These are phyloP conservation scores for Ethmia dodecea DNA, from an alignment of 2,888 invertebrate species.

Conservation along the genomic window DNA sequence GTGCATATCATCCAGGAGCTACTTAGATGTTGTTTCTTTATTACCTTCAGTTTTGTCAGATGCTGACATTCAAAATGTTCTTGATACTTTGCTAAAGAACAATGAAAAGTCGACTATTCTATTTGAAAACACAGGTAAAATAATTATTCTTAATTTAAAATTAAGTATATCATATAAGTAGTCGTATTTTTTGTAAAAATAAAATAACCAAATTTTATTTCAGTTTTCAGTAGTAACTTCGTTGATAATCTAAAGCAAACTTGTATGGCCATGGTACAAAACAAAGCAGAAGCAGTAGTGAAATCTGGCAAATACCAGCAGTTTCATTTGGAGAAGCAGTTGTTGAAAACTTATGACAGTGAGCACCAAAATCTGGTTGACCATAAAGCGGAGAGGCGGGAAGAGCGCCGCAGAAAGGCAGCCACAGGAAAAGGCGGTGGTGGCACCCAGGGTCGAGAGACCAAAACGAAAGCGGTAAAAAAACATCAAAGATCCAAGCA, in stretches of 20 bases:
- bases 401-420: conserved; percentile 93
- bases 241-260: conserved; percentile 82
- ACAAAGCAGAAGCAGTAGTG: conserved; percentile 82
- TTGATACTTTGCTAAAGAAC: conserved; percentile 80
- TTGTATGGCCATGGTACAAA: conserved; percentile 81
- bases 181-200: neutral
- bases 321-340: conserved; percentile 81
- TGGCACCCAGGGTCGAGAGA: conserved; percentile 95
- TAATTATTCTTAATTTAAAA: too few relatives aligned
- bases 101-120: conserved; percentile 77
- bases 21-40: conserved; percentile 88
- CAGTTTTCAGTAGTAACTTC: conserved; percentile 81
- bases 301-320: conserved; percentile 87
- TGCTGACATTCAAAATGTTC: conserved; percentile 85
- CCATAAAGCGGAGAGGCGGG: conserved; percentile 84
- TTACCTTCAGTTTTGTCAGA: conserved; percentile 89
- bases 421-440: conserved; percentile 93
- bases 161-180: neutral
- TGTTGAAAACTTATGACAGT: conserved; percentile 61
- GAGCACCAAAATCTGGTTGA: conserved; percentile 55
- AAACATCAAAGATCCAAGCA: conserved; percentile 83
- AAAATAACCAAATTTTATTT: conserved; percentile 13
- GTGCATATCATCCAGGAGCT: conserved; percentile 86
- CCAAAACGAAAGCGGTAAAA: conserved; percentile 95
- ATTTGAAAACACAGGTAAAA: conserved; percentile 78